Percentiles rank a stretch among this genome's conserved stretches.
Evolutionary conservation across 2,797 vertebrate species (phyloP).

Genomic region (Coendou prehensilis): DNA sequence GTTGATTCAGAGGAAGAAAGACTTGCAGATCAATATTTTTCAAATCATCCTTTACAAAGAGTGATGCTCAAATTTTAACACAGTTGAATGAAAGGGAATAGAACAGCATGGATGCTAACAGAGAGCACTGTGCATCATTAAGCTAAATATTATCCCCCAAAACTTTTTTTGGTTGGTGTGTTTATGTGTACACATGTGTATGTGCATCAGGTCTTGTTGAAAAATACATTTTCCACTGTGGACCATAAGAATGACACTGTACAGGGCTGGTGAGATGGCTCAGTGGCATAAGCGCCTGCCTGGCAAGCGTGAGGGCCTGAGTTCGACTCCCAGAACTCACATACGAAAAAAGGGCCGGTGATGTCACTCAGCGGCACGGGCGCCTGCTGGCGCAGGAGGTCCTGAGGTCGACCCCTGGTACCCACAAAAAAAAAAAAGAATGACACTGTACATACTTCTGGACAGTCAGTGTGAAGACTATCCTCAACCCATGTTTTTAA

Average conservation of each 20-base stretch:
- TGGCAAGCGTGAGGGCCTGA: no score
- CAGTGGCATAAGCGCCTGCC: no score
- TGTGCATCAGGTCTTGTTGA: neutral
- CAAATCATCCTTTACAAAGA: neutral
- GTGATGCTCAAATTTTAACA: slow-evolving; percentile 24
- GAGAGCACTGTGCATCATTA: neutral
- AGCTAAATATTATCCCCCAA: neutral
- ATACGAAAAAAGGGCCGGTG: no score
- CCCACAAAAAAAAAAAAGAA: no score
- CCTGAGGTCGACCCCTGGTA: no score
- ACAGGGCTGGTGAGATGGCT: no score
- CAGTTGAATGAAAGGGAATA: neutral
- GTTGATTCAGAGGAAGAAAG: neutral
- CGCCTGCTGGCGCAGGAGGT: no score
- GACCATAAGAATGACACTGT: neutral
- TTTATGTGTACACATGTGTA: neutral
- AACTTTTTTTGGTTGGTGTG: neutral
- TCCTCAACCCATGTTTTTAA: neutral
- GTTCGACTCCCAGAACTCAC: no score
- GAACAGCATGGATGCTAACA: neutral
- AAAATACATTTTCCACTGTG: neutral
- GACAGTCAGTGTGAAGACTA: neutral
- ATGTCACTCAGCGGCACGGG: no score
- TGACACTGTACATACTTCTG: neutral
- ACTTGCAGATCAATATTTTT: neutral